Evolutionary conservation across 53 echinoderm and acorn worm species (phyloP), one percentile per base, ranked within the genome.

Genomic region (Mesocentrotus franciscanus): DNA sequence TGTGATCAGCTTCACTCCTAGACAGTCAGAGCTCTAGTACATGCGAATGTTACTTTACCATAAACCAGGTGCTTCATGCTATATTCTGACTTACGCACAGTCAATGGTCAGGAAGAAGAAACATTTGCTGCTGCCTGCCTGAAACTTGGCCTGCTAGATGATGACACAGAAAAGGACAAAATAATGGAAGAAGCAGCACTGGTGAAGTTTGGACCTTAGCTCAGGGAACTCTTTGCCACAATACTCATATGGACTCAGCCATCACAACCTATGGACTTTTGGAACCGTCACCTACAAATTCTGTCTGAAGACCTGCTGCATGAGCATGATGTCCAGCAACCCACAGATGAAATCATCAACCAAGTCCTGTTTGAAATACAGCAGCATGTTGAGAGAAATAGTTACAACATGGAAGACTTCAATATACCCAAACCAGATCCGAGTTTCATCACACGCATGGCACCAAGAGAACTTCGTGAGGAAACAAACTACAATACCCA

Each of bases 141-240:
- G 15, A 66, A 85, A 93, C 66, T 95, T 68, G 92, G 96, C 56
- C 70, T 96, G 34, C 85, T 92, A 29, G 85, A 96, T 83, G 96
- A 96, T 89, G 96, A 96, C 58, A 84, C 92, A 60, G 92, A 95
- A 36, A 92, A 34, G 29, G 93, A 96, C 93, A 96, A 93, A 78
- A 36, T 91, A 17, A 90, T 95, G 58, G 90, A 90, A 91, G 95
- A 95, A 90, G 79, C 95, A 36, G 91, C 90, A 27, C 58, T 60
- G 30, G 58, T 60, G 12, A 74, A 95, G 61, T 95, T 90, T 68
- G 95, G 90, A 49, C 84, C 71, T 66, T 34, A 59, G 60, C 76
- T 95, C 26, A 71, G 95, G 70, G 60, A 95, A 26, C n/a, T 92
- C 24, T 95, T 95, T 78, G 95, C 81, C 91, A 95, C 91, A 55